These are phyloP conservation scores for Pogonomyrmex barbatus DNA, from an alignment of 1,140 invertebrate genomes.

Conservation along the genomic window DNA sequence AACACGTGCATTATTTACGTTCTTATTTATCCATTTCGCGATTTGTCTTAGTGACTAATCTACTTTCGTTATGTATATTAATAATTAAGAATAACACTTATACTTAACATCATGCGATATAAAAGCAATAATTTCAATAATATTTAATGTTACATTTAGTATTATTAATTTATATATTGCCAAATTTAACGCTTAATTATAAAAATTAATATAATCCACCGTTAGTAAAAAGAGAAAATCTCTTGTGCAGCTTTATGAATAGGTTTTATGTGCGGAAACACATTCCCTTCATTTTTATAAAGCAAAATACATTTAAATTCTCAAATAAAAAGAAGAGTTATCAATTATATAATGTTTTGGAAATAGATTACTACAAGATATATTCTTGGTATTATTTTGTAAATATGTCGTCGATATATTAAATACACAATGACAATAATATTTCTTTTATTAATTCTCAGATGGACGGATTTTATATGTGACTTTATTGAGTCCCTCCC, in stretches of 20 bases:
- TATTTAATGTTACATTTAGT: background rate
- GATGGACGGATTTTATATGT: conserved; percentile 80
- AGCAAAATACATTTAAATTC: background rate
- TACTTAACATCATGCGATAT: background rate
- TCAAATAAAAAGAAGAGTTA: background rate
- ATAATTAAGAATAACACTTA: background rate
- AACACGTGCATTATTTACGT: conserved; percentile 24
- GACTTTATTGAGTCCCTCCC: conserved; percentile 81
- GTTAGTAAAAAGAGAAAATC: background rate
- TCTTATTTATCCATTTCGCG: background rate
- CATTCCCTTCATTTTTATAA: background rate
- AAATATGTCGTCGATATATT: background rate
- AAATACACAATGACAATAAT: conserved; percentile 5
- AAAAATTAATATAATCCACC: background rate
- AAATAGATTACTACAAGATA: background rate
- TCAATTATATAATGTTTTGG: background rate
- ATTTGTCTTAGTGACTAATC: conserved; percentile 9
- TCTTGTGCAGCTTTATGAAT: background rate
- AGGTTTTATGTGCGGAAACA: background rate
- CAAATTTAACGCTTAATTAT: background rate
- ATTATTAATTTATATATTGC: background rate
- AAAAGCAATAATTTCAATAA: conserved; percentile 17
- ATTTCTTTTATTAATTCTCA: conserved; percentile 44
- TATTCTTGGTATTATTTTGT: conserved; percentile 8
- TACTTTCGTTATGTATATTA: conserved; percentile 7